Evolutionary conservation across 1,140 invertebrate genomes (phyloP).

Genomic region (Cydia amplana): DNA sequence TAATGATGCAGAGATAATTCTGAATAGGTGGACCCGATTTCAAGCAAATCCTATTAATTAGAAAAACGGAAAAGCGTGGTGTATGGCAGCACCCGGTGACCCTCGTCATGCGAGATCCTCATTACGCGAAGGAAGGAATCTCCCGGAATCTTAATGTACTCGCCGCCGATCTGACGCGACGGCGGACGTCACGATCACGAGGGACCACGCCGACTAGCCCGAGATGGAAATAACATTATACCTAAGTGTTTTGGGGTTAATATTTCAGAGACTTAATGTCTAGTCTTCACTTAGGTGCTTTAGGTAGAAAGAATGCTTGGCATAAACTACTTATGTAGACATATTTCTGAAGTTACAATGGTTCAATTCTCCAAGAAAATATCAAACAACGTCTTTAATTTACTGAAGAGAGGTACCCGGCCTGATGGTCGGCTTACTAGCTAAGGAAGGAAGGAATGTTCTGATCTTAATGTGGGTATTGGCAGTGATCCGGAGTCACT

Average conservation of each 20-base stretch:
- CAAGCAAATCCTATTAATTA: too few species aligned
- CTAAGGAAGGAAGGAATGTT: neutral
- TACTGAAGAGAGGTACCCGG: neutral
- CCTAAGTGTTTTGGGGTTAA: neutral
- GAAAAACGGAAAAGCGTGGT: neutral
- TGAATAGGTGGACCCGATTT: too few species aligned
- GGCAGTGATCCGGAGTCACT: neutral
- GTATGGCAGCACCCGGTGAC: neutral
- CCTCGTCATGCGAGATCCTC: constrained; percentile 17
- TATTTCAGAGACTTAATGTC: neutral
- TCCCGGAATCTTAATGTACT: constrained; percentile 11
- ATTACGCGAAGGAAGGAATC: constrained; percentile 16
- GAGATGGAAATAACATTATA: neutral
- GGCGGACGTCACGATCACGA: neutral
- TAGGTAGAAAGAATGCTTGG: too few species aligned
- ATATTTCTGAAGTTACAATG: too few species aligned
- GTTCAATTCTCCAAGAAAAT: neutral
- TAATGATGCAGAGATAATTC: too few species aligned
- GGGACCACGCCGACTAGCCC: neutral
- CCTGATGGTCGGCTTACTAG: neutral
- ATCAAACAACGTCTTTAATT: neutral
- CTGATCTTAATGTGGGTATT: neutral
- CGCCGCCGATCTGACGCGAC: neutral
- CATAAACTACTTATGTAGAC: too few species aligned
- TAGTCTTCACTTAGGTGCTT: neutral